A percentile compares a stretch with the other conserved stretches of the same genome.
phyloP scores from a whole-genome alignment of 2,888 invertebrate genomes.

The Sclerodermus sp. region DNA sequence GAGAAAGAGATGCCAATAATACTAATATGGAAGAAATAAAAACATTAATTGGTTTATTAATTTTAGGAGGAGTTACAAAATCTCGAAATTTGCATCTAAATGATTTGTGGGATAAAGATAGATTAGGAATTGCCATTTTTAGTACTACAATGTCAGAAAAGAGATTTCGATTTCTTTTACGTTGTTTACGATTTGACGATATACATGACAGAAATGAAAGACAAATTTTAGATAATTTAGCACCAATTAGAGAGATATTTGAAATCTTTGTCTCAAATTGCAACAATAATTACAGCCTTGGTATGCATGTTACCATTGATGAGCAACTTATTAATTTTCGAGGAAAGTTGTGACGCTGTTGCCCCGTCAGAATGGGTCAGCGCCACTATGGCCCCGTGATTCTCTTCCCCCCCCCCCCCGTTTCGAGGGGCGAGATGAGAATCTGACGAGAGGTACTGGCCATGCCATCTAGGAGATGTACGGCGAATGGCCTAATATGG shows the following conservation, averaged over 20 bases:
- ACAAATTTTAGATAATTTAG: not conserved
- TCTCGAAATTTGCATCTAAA: not conserved
- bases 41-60: not conserved
- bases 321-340: slow-evolving; percentile 4
- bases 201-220: not conserved
- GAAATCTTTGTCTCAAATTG: not conserved
- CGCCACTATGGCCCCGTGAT: too few species aligned
- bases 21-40: not conserved
- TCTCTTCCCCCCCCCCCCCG: too few species aligned
- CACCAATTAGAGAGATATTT: slow-evolving; percentile 1
- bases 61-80: not conserved
- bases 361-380: too few species aligned
- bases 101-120: not conserved
- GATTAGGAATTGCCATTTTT: not conserved
- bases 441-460: too few species aligned
- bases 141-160: slow-evolving; percentile 1
- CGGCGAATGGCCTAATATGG: too few species aligned
- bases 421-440: too few species aligned
- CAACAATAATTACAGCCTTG: not conserved
- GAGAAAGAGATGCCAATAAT: not conserved
- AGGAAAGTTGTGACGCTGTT: too few species aligned
- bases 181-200: slow-evolving; percentile 8
- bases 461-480: too few species aligned
- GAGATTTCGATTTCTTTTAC: not conserved
- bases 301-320: slow-evolving; percentile 5